Percentiles rank a stretch among this genome's conserved stretches.
Conservation (phyloP, 2,113 vertebrate genomes). For the Corynorhinus townsendii region DNA sequence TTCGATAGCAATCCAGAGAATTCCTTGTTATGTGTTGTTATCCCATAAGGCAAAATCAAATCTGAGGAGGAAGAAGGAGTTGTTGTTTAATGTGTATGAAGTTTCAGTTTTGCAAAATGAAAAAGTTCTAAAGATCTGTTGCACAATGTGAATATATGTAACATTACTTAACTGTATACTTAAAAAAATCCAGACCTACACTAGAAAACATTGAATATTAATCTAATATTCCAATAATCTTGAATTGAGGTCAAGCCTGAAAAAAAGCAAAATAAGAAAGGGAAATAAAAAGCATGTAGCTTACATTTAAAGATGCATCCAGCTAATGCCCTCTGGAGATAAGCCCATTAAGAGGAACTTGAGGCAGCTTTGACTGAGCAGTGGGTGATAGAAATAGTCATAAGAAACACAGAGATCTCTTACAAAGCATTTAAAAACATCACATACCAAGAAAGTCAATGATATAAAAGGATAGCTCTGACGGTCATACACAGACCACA, state of each 20-base stretch:
- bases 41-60: not conserved
- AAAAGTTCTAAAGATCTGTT: not conserved
- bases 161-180: not conserved
- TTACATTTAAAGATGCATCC: not conserved
- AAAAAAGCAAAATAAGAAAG: conserved; percentile 13
- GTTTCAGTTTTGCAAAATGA: not conserved
- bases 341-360: not conserved
- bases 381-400: not conserved
- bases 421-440: not conserved
- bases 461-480: not conserved
- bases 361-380: not conserved
- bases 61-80: not conserved
- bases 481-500: not conserved
- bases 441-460: not conserved
- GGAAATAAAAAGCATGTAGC: not conserved
- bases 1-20: not conserved
- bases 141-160: not conserved
- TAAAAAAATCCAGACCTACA: not conserved
- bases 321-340: not conserved
- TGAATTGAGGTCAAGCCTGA: not conserved
- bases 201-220: not conserved
- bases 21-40: not conserved
- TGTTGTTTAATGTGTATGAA: not conserved
- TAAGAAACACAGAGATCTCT: not conserved
- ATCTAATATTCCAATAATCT: not conserved